Percentiles rank a stretch among this genome's conserved stretches.
phyloP scores from a whole-genome alignment of 53 echinoderm and acorn worm genomes.

The Echinometra lucunter region DNA sequence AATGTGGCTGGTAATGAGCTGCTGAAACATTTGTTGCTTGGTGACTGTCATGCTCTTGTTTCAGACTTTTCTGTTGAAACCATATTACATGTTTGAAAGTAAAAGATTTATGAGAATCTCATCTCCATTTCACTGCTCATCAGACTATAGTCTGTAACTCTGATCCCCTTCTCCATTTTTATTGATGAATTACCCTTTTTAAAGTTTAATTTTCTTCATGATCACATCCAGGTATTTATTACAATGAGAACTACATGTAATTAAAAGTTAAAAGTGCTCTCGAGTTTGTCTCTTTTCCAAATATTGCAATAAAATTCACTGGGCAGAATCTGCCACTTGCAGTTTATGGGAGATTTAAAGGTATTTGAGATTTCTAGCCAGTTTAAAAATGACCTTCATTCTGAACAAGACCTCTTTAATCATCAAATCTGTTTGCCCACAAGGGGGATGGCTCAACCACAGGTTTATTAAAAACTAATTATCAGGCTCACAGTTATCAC shows the following conservation, averaged over 20 bases:
- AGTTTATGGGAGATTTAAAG: background rate
- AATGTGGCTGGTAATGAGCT: constrained; percentile 1
- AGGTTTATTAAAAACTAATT: constrained; percentile 41
- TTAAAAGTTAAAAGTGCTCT: background rate
- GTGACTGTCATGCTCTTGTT: background rate
- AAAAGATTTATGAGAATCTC: too few relatives aligned
- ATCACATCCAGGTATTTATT: too few relatives aligned
- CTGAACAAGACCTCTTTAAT: background rate
- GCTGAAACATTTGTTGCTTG: background rate
- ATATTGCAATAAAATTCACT: background rate
- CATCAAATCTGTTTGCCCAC: background rate
- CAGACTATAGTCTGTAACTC: too few relatives aligned
- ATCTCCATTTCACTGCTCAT: too few relatives aligned
- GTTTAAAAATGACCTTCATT: background rate
- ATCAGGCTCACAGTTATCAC: background rate
- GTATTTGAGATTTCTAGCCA: background rate
- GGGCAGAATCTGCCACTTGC: background rate
- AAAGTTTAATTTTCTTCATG: too few relatives aligned
- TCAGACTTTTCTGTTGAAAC: background rate
- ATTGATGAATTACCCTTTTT: too few relatives aligned
- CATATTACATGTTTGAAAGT: background rate
- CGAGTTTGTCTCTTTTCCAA: background rate
- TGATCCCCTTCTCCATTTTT: too few relatives aligned
- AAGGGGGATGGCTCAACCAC: background rate
- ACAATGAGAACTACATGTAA: too few relatives aligned